Percentiles rank a stretch among this genome's conserved stretches.
phyloP scores from a whole-genome alignment of 2,888 invertebrate genomes.

The Hirtodrosophila alboralis region DNA sequence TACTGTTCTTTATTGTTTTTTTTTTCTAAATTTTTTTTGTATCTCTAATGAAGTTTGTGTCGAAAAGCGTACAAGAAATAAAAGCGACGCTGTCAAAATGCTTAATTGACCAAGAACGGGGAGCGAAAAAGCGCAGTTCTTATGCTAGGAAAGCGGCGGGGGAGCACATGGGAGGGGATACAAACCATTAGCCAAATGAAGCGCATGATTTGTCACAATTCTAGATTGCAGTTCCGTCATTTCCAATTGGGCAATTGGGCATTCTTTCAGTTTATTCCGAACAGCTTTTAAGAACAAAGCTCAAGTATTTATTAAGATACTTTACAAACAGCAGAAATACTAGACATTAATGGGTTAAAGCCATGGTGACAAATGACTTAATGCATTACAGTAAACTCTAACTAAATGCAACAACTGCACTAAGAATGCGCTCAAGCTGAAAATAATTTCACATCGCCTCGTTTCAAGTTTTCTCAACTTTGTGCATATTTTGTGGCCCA shows the following conservation, averaged over 20 bases:
- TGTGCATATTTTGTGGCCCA: slow-evolving; percentile 56
- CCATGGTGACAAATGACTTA: slow-evolving; percentile 46
- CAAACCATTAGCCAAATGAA: slow-evolving; percentile 63
- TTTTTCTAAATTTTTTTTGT: slow-evolving; percentile 16
- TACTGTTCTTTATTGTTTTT: background rate
- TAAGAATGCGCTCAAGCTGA: slow-evolving; percentile 55
- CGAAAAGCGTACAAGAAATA: slow-evolving; percentile 29
- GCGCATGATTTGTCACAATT: slow-evolving; percentile 70
- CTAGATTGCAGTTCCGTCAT: slow-evolving; percentile 33
- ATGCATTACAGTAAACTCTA: slow-evolving; percentile 34
- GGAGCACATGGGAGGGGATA: slow-evolving; percentile 11
- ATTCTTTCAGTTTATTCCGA: slow-evolving; percentile 1
- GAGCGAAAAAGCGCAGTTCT: slow-evolving; percentile 20
- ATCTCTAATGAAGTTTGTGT: slow-evolving; percentile 64
- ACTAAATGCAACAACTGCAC: slow-evolving; percentile 26
- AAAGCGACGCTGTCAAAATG: slow-evolving; percentile 57
- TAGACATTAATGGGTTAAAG: slow-evolving; percentile 42
- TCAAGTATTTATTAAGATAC: background rate
- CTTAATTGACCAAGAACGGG: slow-evolving; percentile 59
- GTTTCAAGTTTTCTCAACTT: slow-evolving; percentile 62
- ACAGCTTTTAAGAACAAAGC: slow-evolving; percentile 1
- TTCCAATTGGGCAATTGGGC: slow-evolving; percentile 41
- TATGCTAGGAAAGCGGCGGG: slow-evolving; percentile 3
- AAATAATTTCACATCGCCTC: slow-evolving; percentile 58
- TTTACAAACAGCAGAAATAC: slow-evolving; percentile 2